Conservation (phyloP, 2,888 invertebrate genomes). For the Luperina testacea region DNA sequence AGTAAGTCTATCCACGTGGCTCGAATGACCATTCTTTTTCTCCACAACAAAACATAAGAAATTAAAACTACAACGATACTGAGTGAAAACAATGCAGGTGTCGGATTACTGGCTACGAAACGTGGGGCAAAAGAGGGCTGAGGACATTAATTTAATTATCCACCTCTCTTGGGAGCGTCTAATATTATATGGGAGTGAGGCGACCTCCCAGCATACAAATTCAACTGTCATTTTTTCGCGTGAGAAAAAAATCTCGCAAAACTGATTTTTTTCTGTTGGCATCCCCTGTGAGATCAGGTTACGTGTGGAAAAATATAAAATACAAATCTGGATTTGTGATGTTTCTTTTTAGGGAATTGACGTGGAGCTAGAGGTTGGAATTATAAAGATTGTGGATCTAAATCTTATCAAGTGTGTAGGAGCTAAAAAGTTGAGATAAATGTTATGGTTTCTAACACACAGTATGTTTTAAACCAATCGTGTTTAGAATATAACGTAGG, state of each 20-base stretch:
- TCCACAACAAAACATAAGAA: slow-evolving; percentile 68
- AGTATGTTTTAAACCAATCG: not conserved
- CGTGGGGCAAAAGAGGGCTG: slow-evolving; percentile 84
- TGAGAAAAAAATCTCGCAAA: slow-evolving; percentile 89
- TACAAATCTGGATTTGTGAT: slow-evolving; percentile 82
- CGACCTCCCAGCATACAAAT: slow-evolving; percentile 83
- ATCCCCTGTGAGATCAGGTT: slow-evolving; percentile 87
- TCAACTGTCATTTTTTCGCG: slow-evolving; percentile 89
- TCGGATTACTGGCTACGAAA: slow-evolving; percentile 86
- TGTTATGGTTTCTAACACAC: not conserved
- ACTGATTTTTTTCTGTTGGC: slow-evolving; percentile 82
- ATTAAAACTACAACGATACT: slow-evolving; percentile 73
- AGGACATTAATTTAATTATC: slow-evolving; percentile 90
- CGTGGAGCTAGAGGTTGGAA: slow-evolving; percentile 25
- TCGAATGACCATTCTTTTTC: slow-evolving; percentile 44
- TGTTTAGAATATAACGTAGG: no score
- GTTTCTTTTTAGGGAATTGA: slow-evolving; percentile 66
- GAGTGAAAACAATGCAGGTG: slow-evolving; percentile 88
- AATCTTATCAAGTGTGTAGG: not conserved
- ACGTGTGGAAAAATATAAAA: slow-evolving; percentile 80
- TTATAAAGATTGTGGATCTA: not conserved
- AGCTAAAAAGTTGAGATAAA: not conserved
- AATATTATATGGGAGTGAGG: slow-evolving; percentile 87
- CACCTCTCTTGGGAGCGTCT: slow-evolving; percentile 85
- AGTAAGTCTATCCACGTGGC: slow-evolving; percentile 2